Evolutionary conservation across 2,113 vertebrate genomes (phyloP).

Genomic region (Sander lucioperca): DNA sequence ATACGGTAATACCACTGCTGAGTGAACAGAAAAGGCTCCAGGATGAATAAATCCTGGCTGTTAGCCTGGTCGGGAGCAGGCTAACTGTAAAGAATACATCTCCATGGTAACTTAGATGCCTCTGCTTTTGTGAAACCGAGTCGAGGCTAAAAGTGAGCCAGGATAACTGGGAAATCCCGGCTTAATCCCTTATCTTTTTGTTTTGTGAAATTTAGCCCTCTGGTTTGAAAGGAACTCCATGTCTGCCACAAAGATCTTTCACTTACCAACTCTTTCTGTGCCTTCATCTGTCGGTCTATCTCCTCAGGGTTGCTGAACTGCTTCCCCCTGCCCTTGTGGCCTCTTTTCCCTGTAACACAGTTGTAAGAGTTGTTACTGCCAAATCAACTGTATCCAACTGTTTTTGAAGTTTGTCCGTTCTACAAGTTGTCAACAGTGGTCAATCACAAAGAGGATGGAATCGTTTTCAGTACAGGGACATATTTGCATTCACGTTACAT

Average conservation of each 20-base stretch:
- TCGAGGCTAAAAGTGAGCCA: too few relatives aligned
- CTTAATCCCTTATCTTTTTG: too few relatives aligned
- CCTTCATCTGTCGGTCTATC: conserved; percentile 87
- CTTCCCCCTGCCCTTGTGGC: conserved; percentile 87
- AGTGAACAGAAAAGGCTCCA: too few relatives aligned
- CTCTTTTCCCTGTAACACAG: conserved; percentile 80
- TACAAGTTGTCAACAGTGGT: too few relatives aligned
- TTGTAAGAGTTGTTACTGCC: background rate
- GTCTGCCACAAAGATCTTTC: background rate
- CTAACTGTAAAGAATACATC: too few relatives aligned
- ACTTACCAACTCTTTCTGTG: conserved; percentile 83
- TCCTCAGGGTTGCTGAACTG: conserved; percentile 89
- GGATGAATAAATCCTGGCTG: too few relatives aligned
- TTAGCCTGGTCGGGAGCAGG: too few relatives aligned
- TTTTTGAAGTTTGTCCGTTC: background rate
- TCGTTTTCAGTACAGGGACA: background rate
- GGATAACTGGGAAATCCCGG: too few relatives aligned
- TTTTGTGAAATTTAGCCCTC: too few relatives aligned
- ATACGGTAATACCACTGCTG: too few relatives aligned
- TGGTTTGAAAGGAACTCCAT: background rate
- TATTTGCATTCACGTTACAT: background rate
- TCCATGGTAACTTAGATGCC: too few relatives aligned
- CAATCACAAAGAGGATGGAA: background rate
- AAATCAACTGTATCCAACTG: background rate
- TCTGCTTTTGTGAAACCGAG: too few relatives aligned